These are phyloP conservation scores for Centruroides vittatus DNA, from an alignment of 1,140 invertebrate genomes.

Conservation along the genomic window DNA sequence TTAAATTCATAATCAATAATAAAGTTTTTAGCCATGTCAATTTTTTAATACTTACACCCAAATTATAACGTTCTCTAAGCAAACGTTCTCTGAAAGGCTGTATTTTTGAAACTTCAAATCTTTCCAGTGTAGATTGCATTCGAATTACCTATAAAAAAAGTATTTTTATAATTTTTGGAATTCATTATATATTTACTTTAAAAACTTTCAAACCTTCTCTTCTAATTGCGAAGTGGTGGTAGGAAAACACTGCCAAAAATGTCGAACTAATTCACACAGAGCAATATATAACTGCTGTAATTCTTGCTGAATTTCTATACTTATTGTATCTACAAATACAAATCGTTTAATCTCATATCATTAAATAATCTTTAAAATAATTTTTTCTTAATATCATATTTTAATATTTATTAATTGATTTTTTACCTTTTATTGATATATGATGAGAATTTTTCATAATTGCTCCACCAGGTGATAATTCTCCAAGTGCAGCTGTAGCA, in stretches of 20 bases:
- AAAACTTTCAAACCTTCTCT: constrained; percentile 47
- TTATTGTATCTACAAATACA: constrained; percentile 48
- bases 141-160: constrained; percentile 29
- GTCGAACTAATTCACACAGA: constrained; percentile 68
- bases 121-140: constrained; percentile 73
- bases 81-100: constrained; percentile 40
- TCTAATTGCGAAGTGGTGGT: constrained; percentile 59
- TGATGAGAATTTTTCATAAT: constrained; percentile 69
- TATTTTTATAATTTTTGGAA: background rate
- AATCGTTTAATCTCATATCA: constrained; percentile 2
- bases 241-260: constrained; percentile 91
- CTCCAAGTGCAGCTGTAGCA: constrained; percentile 66
- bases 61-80: constrained; percentile 15
- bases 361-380: background rate
- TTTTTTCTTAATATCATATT: no score
- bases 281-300: constrained; percentile 67
- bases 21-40: no score
- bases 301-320: constrained; percentile 64
- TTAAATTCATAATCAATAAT: no score
- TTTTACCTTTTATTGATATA: constrained; percentile 45
- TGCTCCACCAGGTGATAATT: constrained; percentile 80
- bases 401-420: constrained; percentile 1
- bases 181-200: no score
- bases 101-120: constrained; percentile 71
- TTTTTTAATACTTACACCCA: no score